Conservation (phyloP, 1,140 invertebrate species). For the Solenopsis invicta region DNA sequence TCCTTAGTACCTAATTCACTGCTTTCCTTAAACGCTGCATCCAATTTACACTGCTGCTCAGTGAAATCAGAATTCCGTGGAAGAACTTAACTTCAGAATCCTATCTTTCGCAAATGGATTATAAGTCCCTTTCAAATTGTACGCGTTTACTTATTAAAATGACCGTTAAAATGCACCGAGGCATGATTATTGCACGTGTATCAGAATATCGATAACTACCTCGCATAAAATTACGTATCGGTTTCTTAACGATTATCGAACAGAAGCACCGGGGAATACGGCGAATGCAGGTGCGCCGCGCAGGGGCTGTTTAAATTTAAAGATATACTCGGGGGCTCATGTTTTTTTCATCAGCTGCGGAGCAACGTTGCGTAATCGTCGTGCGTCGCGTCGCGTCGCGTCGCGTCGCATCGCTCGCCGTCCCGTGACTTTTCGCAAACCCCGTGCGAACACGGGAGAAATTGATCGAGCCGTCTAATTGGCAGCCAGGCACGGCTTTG, state of each 20-base stretch:
- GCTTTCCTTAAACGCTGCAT: slow-evolving; percentile 37
- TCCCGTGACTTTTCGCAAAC: too few relatives aligned
- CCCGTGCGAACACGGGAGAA: slow-evolving; percentile 27
- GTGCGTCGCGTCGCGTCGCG: too few relatives aligned
- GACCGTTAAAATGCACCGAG: neutral
- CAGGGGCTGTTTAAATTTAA: neutral
- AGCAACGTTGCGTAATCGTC: neutral
- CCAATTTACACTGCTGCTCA: slow-evolving; percentile 30
- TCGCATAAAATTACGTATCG: neutral
- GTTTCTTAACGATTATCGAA: neutral
- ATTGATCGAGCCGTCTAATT: slow-evolving; percentile 48
- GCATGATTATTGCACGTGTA: neutral
- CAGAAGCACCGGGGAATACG: too few relatives aligned
- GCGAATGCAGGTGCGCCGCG: neutral
- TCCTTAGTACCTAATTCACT: slow-evolving; percentile 33
- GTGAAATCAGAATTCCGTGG: slow-evolving; percentile 15
- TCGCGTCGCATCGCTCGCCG: too few relatives aligned
- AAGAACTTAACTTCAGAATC: slow-evolving; percentile 9
- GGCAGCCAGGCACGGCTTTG: slow-evolving; percentile 30
- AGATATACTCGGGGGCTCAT: neutral
- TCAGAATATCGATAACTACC: too few relatives aligned
- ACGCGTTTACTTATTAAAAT: neutral
- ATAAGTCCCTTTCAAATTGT: neutral
- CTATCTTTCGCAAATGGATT: slow-evolving; percentile 18
- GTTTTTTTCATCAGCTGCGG: neutral